Evolutionary conservation across 2,797 vertebrate genomes (phyloP).

Genomic region (Mustela erminea): DNA sequence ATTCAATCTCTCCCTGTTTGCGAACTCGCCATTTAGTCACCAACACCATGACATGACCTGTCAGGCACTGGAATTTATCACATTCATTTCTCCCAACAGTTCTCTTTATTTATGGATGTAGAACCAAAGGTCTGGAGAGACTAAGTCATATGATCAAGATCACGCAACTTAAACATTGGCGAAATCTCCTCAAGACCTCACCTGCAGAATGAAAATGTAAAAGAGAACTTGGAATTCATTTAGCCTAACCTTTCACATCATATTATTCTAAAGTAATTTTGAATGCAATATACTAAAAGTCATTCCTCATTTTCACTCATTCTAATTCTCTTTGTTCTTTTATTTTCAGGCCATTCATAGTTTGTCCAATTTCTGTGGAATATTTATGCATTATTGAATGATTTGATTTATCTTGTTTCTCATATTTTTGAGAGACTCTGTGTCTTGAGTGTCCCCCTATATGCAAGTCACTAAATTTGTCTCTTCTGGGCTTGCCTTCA

Average conservation of each 20-base stretch:
- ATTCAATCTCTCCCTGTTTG: not conserved
- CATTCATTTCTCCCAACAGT: not conserved
- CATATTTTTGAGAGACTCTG: not conserved
- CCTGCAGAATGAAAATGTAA: conserved; percentile 30
- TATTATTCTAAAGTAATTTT: conserved; percentile 42
- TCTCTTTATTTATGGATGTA: not conserved
- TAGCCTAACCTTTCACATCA: not conserved
- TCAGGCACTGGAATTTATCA: not conserved
- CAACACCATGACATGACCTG: not conserved
- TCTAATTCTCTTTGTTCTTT: conserved; percentile 15
- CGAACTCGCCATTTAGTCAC: not conserved
- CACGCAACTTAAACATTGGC: not conserved
- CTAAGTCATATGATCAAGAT: not conserved
- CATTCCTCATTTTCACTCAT: conserved; percentile 56
- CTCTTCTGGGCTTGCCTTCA: not conserved
- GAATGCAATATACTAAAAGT: conserved; percentile 52
- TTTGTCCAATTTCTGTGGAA: conserved; percentile 29
- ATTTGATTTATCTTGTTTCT: conserved; percentile 42
- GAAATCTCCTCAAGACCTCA: not conserved
- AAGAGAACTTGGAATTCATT: not conserved
- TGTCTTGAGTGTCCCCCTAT: not conserved
- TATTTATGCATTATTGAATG: conserved; percentile 43
- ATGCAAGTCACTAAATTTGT: not conserved
- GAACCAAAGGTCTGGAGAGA: not conserved
- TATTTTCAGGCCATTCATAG: conserved; percentile 33